These are phyloP conservation scores for Cheilosia soror DNA, from an alignment of 2,888 invertebrate species.

Conservation along the genomic window DNA sequence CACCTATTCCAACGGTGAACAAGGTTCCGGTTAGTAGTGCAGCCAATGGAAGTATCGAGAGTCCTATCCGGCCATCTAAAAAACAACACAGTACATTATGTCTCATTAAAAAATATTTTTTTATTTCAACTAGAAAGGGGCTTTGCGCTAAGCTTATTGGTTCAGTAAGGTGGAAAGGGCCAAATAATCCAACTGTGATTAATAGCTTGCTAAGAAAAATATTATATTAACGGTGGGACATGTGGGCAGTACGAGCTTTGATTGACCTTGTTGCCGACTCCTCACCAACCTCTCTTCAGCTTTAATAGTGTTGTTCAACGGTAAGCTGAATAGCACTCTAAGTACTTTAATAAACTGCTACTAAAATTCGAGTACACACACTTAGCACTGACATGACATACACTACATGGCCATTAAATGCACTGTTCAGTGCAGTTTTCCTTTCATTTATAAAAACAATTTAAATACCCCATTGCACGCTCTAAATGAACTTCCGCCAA, in stretches of 20 bases:
- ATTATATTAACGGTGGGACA: too few species aligned
- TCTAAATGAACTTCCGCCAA: conserved; percentile 46
- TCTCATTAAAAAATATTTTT: conserved; percentile 23
- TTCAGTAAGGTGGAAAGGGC: too few species aligned
- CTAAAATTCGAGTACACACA: conserved; percentile 11
- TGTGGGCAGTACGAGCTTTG: too few species aligned
- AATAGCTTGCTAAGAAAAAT: too few species aligned
- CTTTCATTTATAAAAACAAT: conserved; percentile 16
- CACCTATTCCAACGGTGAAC: conserved; percentile 87
- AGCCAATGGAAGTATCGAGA: conserved; percentile 89
- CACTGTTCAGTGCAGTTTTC: not conserved
- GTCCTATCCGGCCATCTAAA: conserved; percentile 88
- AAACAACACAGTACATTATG: conserved; percentile 1
- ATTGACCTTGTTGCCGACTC: too few species aligned
- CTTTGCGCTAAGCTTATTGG: too few species aligned
- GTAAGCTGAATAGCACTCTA: not conserved
- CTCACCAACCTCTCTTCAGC: not conserved
- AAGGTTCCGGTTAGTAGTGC: conserved; percentile 88
- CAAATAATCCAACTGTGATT: too few species aligned
- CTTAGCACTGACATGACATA: conserved; percentile 23
- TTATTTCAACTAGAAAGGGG: not conserved
- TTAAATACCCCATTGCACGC: conserved; percentile 44
- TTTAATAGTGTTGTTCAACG: too few species aligned
- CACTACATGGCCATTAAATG: conserved; percentile 6
- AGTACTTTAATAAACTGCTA: conserved; percentile 5